Conservation (phyloP, 1,140 invertebrate genomes). For the Mamestra configurata region DNA sequence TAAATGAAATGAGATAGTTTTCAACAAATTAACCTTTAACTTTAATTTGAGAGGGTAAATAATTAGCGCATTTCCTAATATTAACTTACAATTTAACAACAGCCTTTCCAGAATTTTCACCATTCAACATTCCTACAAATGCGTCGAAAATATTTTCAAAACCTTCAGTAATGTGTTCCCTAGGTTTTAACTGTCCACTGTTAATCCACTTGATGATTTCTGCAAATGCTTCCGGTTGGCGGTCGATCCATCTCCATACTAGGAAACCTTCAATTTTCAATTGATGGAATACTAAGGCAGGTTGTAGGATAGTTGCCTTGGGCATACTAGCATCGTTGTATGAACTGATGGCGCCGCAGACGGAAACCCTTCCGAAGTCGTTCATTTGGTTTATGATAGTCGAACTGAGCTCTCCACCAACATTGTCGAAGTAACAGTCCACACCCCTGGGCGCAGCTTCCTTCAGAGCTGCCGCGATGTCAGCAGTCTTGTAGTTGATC, state of each 20-base stretch:
- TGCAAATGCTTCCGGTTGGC: constrained; percentile 2
- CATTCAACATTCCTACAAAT: constrained; percentile 87
- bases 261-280: constrained; percentile 51
- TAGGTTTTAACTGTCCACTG: constrained; percentile 86
- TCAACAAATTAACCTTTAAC: constrained; percentile 1
- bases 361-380: constrained; percentile 36
- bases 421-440: constrained; percentile 88
- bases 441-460: constrained; percentile 89
- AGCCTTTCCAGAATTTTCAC: constrained; percentile 88
- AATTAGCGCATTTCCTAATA: background rate
- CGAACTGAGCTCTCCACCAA: constrained; percentile 49
- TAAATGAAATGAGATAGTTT: background rate
- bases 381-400: constrained; percentile 49
- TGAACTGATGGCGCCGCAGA: constrained; percentile 34
- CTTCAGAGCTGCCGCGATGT: constrained; percentile 86
- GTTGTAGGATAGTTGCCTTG: constrained; percentile 34
- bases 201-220: constrained; percentile 77
- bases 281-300: constrained; percentile 39
- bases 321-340: constrained; percentile 22
- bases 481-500: constrained; percentile 91
- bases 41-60: constrained; percentile 12
- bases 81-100: constrained; percentile 50
- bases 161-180: constrained; percentile 87
- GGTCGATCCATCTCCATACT: constrained; percentile 21
- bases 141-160: constrained; percentile 89